phyloP scores from a whole-genome alignment of 2,113 vertebrate species.

The Setophaga petechia region DNA sequence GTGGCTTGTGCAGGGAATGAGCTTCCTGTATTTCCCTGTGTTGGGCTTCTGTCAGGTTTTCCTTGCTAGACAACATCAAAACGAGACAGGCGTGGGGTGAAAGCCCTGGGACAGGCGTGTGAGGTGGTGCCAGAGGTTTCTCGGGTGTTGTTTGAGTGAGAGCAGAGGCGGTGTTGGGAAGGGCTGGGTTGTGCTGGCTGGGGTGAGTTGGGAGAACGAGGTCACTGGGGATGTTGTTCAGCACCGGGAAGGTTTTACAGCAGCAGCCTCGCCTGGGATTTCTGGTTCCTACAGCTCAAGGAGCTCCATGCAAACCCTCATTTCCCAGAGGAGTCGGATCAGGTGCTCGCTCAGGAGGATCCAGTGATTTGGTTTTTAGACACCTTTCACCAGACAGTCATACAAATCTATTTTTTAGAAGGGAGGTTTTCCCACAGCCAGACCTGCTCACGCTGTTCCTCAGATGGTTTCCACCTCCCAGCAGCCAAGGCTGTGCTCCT shows the following conservation, averaged over 20 bases:
- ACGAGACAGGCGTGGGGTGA: background rate
- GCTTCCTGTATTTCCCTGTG: background rate
- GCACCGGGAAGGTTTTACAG: background rate
- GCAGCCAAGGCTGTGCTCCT: background rate
- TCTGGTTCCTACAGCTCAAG: background rate
- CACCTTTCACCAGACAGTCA: background rate
- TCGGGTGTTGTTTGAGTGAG: background rate
- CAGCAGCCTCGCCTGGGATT: background rate
- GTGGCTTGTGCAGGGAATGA: background rate
- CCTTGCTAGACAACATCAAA: background rate
- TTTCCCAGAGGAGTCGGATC: background rate
- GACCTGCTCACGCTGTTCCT: background rate
- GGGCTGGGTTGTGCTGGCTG: background rate
- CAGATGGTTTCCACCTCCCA: background rate
- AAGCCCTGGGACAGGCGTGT: background rate
- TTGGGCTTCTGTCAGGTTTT: background rate
- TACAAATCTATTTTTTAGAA: background rate
- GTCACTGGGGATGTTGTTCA: background rate
- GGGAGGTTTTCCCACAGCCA: background rate
- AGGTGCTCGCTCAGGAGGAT: background rate
- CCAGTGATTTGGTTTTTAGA: background rate
- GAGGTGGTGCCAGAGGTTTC: slow-evolving; percentile 10
- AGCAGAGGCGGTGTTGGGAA: background rate
- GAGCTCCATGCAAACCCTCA: background rate
- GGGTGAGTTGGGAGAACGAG: background rate